A percentile compares a stretch with the other conserved stretches of the same genome.
Conservation (phyloP, 1,140 invertebrate genomes). For the Ceratitis capitata region DNA sequence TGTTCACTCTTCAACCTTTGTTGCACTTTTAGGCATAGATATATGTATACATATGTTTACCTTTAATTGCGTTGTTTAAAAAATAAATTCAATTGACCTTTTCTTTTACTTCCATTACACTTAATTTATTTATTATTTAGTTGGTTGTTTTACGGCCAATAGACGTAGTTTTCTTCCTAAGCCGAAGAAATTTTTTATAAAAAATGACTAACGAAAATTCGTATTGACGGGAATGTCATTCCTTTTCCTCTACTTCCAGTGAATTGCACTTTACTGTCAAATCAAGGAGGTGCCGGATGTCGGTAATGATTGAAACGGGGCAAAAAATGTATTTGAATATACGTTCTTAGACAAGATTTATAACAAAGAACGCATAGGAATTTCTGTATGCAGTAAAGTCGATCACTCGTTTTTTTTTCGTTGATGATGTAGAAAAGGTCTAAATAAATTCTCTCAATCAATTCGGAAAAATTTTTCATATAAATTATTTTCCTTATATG, state of each 20-base stretch:
- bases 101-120: background rate
- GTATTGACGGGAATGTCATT: background rate
- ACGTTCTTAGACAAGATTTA: no score
- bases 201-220: conserved; percentile 37
- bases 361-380: no score
- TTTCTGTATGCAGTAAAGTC: no score
- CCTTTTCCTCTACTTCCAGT: background rate
- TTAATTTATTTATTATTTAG: conserved; percentile 28
- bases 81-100: background rate
- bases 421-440: no score
- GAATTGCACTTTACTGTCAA: conserved; percentile 12
- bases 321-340: no score
- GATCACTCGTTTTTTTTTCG: no score
- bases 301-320: background rate
- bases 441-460: no score
- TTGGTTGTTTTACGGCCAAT: background rate
- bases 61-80: background rate
- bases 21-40: conserved; percentile 18
- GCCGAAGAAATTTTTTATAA: conserved; percentile 22
- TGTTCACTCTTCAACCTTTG: background rate
- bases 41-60: background rate
- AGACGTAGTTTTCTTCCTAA: background rate
- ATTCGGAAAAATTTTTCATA: no score
- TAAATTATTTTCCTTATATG: no score
- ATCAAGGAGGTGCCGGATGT: background rate